Percentiles rank a stretch among this genome's conserved stretches.
phyloP scores from a whole-genome alignment of 2,797 vertebrate genomes.

The Cirrhinus mrigala region DNA sequence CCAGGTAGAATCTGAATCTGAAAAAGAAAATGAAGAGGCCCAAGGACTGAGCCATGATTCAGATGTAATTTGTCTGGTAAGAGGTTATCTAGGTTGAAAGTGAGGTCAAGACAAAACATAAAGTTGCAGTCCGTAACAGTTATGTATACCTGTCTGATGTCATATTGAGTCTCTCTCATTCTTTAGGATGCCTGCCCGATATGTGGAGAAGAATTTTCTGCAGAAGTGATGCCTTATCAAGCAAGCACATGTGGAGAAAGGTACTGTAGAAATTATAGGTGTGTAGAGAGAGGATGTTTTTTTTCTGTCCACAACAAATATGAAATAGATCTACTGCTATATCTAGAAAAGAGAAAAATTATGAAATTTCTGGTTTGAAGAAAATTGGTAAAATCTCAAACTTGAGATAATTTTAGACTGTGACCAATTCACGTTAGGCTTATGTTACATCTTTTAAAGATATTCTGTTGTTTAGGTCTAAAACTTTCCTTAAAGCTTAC shows the following conservation, averaged over 20 bases:
- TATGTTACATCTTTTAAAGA: background rate
- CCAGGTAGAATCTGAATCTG: background rate
- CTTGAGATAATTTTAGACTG: background rate
- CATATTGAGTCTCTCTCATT: background rate
- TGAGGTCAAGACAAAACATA: background rate
- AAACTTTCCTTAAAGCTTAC: conserved; percentile 5
- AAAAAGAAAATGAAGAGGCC: background rate
- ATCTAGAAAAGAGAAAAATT: too few relatives aligned
- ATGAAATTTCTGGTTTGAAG: too few relatives aligned
- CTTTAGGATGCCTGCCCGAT: background rate
- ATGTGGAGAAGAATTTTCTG: conserved; percentile 28
- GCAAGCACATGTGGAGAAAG: conserved; percentile 38
- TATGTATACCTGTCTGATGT: background rate
- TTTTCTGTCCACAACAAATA: too few relatives aligned
- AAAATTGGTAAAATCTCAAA: conserved; percentile 2
- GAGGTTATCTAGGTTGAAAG: background rate
- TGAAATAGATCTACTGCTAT: too few relatives aligned
- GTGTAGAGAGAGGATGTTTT: background rate
- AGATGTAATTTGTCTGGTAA: conserved; percentile 25
- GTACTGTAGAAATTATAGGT: conserved; percentile 24
- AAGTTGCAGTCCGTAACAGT: background rate
- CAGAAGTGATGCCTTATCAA: conserved; percentile 27
- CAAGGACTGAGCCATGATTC: conserved; percentile 1
- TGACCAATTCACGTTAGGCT: background rate
- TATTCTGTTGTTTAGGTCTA: background rate